Percentiles rank a stretch among this genome's conserved stretches.
Evolutionary conservation across 2,113 vertebrate genomes (phyloP).

Genomic region (Neotragus pygmaeus): DNA sequence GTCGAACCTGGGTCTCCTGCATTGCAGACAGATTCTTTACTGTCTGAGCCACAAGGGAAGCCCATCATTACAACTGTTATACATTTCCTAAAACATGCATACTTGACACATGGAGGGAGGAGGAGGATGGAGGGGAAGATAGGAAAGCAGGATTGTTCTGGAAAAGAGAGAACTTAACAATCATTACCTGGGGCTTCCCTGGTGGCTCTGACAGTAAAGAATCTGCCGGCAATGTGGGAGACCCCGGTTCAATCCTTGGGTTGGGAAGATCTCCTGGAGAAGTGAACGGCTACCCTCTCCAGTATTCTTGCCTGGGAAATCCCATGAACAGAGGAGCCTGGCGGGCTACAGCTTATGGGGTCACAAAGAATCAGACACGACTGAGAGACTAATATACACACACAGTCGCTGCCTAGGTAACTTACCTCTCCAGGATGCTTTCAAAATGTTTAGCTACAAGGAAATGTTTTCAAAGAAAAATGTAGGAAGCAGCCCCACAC

Average conservation of each 20-base stretch:
- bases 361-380: neutral
- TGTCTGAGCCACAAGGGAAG: neutral
- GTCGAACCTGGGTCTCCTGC: neutral
- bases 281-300: neutral
- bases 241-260: neutral
- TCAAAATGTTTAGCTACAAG: neutral
- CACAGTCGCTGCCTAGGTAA: fast-evolving
- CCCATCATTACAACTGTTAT: neutral
- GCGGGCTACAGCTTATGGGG: neutral
- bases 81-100: fast-evolving
- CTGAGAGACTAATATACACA: neutral
- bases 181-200: neutral
- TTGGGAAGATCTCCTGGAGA: neutral
- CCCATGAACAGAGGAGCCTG: neutral
- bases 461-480: neutral
- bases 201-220: neutral
- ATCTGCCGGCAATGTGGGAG: neutral
- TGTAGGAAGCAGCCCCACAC: neutral
- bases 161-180: neutral
- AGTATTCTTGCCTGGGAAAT: neutral
- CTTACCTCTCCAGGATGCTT: neutral
- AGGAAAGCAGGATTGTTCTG: neutral
- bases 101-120: neutral
- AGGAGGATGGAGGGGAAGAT: fast-evolving
- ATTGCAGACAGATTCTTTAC: neutral